Conservation (phyloP, 1,140 invertebrate species). For the Tetramorium simillimum region DNA sequence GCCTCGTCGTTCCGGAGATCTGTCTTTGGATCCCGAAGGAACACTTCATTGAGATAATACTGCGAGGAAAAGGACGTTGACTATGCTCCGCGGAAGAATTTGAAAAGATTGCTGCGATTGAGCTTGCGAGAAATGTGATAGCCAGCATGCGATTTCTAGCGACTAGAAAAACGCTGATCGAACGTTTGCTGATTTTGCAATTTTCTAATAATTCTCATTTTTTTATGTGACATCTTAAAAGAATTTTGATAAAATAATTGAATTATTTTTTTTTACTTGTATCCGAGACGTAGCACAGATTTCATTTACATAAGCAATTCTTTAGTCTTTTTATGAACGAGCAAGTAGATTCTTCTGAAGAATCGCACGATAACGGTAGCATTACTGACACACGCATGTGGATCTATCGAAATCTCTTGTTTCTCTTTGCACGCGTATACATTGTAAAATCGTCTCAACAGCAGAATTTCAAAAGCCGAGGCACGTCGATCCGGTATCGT, state of each 20-base stretch:
- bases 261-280: background rate
- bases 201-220: background rate
- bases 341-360: background rate
- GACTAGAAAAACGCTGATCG: slow-evolving; percentile 7
- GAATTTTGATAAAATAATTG: background rate
- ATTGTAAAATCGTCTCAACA: slow-evolving; percentile 64
- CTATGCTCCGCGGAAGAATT: slow-evolving; percentile 15
- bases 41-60: slow-evolving; percentile 36
- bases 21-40: slow-evolving; percentile 14
- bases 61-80: slow-evolving; percentile 10
- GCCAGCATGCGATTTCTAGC: background rate
- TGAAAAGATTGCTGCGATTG: background rate
- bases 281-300: background rate
- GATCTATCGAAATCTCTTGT: slow-evolving; percentile 67
- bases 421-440: slow-evolving; percentile 41
- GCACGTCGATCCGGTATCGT: slow-evolving; percentile 68
- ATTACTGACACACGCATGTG: background rate
- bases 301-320: background rate
- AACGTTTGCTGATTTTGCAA: slow-evolving; percentile 1
- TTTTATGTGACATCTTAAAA: background rate
- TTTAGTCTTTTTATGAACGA: background rate
- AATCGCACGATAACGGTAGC: background rate
- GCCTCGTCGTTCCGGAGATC: slow-evolving; percentile 13
- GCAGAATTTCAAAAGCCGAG: slow-evolving; percentile 68
- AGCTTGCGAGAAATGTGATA: background rate